Evolutionary conservation across 1,140 invertebrate genomes (phyloP).

Genomic region (Leptestheria dahalacensis): DNA sequence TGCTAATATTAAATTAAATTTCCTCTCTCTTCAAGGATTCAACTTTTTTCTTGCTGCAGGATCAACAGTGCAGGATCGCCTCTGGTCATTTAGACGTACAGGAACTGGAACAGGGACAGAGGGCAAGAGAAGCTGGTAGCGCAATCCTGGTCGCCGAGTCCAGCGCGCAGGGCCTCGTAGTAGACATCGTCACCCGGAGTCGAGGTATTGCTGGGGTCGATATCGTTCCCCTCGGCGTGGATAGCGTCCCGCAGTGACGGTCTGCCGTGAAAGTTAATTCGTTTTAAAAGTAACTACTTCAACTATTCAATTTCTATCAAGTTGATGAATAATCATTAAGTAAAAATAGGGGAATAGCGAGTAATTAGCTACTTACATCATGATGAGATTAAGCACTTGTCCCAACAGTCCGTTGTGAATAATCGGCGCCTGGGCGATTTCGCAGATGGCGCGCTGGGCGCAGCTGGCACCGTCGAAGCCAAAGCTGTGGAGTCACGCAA

Average conservation of each 20-base stretch:
- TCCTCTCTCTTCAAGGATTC: no score
- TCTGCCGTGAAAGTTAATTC: no score
- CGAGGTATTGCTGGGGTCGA: not conserved
- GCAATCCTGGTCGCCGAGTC: not conserved
- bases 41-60: no score
- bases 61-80: no score
- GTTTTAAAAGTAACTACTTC: no score
- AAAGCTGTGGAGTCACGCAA: not conserved
- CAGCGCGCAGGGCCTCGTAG: not conserved
- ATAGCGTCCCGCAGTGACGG: no score
- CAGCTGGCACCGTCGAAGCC: slow-evolving; percentile 9
- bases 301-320: no score
- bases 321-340: no score
- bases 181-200: not conserved
- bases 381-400: slow-evolving; percentile 3
- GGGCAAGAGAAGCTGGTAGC: not conserved
- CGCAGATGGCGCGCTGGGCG: slow-evolving; percentile 7
- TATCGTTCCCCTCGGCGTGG: not conserved
- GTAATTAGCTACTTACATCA: slow-evolving; percentile 1
- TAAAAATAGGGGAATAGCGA: no score
- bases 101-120: not conserved
- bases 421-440: slow-evolving; percentile 1
- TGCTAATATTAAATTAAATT: not conserved
- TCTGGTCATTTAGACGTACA: no score
- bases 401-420: not conserved